A percentile compares a stretch with the other conserved stretches of the same genome.
Evolutionary conservation across 2,113 vertebrate species (phyloP).

Genomic region (Tricholaema leucomelas): DNA sequence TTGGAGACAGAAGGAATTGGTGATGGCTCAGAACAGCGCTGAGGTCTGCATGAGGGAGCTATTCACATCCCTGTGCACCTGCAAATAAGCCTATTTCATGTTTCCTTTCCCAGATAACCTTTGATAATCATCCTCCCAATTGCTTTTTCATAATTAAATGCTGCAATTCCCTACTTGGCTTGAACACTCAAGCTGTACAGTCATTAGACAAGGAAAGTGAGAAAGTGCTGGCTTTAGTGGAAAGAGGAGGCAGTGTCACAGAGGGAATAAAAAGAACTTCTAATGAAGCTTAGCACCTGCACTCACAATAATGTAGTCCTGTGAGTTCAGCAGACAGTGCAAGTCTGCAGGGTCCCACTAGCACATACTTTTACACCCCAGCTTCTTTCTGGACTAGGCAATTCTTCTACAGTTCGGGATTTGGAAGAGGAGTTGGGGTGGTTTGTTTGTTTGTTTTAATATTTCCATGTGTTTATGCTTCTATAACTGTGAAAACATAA

Average conservation of each 20-base stretch:
- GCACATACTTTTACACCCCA: not conserved
- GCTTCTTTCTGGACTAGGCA: not conserved
- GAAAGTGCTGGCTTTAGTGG: not conserved
- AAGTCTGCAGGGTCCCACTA: not conserved
- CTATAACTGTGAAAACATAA: not conserved
- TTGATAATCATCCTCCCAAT: slow-evolving; percentile 5
- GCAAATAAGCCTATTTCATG: not conserved
- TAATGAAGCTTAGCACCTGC: not conserved
- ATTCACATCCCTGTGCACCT: not conserved
- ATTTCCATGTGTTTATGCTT: not conserved
- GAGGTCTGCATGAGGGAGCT: not conserved
- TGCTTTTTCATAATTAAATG: slow-evolving; percentile 29
- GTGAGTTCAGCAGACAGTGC: not conserved
- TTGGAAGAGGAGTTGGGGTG: not conserved
- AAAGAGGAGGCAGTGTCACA: not conserved
- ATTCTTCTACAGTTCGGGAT: not conserved
- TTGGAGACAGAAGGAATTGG: not conserved
- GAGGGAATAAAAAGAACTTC: not conserved
- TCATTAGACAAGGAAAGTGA: not conserved
- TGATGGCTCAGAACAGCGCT: accelerated
- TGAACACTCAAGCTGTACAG: not conserved
- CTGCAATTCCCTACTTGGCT: slow-evolving; percentile 1
- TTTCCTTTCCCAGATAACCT: slow-evolving; percentile 23
- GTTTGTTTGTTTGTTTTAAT: not conserved
- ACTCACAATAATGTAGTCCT: not conserved